These are phyloP conservation scores for Drymonia ruficornis DNA, from an alignment of 2,888 invertebrate species.

Conservation along the genomic window DNA sequence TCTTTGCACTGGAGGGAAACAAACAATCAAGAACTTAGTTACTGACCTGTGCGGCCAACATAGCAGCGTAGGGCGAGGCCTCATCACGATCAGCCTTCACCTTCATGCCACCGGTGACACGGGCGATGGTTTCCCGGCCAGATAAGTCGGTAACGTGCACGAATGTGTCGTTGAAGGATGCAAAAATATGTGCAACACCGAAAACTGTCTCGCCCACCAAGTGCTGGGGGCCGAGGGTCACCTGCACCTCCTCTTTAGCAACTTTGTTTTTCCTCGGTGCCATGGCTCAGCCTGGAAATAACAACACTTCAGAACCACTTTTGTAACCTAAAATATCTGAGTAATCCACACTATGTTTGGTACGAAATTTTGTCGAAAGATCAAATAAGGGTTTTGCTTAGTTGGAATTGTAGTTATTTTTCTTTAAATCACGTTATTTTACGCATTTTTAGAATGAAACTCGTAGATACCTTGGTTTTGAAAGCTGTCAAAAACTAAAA, in stretches of 20 bases:
- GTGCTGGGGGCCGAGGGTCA: constrained; percentile 97
- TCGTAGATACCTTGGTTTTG: constrained; percentile 72
- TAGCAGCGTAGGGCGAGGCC: constrained; percentile 99
- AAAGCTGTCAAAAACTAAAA: constrained; percentile 82
- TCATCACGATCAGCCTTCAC: constrained; percentile 99
- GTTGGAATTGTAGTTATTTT: constrained; percentile 49
- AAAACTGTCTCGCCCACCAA: constrained; percentile 99
- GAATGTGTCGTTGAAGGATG: constrained; percentile 99
- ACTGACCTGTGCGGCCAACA: constrained; percentile 98
- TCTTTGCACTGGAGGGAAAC: neutral
- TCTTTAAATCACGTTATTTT: constrained; percentile 35
- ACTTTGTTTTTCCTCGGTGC: constrained; percentile 99
- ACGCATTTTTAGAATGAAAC: constrained; percentile 49
- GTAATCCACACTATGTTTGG: constrained; percentile 56
- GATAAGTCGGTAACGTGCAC: constrained; percentile 99
- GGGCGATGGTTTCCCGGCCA: constrained; percentile 96
- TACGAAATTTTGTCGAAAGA: constrained; percentile 22
- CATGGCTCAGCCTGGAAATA: constrained; percentile 88
- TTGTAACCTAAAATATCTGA: constrained; percentile 72
- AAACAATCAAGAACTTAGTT: constrained; percentile 16
- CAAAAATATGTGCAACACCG: constrained; percentile 99
- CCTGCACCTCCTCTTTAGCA: constrained; percentile 98
- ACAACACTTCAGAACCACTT: constrained; percentile 73
- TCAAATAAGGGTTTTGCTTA: constrained; percentile 23
- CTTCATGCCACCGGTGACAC: constrained; percentile 99